Evolutionary conservation across 2,113 vertebrate genomes (phyloP).

Genomic region (Scopus umbretta): DNA sequence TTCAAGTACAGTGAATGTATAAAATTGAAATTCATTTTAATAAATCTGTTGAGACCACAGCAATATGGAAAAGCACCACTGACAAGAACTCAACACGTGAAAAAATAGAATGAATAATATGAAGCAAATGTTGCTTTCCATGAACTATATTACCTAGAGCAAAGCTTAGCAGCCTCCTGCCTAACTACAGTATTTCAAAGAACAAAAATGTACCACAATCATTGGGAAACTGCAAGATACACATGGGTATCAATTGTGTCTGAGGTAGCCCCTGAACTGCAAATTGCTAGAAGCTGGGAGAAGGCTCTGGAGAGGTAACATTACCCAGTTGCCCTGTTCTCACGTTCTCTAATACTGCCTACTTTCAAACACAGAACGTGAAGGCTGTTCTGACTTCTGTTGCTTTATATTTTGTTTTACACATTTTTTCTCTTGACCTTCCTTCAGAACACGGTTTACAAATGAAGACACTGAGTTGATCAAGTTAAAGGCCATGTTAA

Average conservation of each 20-base stretch:
- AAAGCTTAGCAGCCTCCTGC: neutral
- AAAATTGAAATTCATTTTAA: neutral
- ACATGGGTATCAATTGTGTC: neutral
- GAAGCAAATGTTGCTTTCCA: neutral
- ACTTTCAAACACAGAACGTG: neutral
- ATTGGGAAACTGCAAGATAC: neutral
- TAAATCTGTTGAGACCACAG: neutral
- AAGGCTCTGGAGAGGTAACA: neutral
- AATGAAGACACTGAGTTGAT: neutral
- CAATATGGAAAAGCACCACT: neutral
- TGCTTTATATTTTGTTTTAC: neutral
- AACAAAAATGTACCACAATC: neutral
- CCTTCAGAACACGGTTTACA: neutral
- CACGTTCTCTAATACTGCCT: neutral
- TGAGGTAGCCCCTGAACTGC: neutral
- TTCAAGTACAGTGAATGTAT: neutral
- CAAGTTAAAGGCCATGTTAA: neutral
- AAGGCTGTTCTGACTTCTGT: neutral
- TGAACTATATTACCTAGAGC: neutral
- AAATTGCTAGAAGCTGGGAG: neutral
- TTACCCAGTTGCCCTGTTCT: no score
- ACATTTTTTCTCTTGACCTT: neutral
- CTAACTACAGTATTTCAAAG: neutral
- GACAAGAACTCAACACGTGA: neutral
- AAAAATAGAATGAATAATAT: neutral